Conservation (phyloP, 2,113 vertebrate genomes). For the Ceyx cyanopectus region DNA sequence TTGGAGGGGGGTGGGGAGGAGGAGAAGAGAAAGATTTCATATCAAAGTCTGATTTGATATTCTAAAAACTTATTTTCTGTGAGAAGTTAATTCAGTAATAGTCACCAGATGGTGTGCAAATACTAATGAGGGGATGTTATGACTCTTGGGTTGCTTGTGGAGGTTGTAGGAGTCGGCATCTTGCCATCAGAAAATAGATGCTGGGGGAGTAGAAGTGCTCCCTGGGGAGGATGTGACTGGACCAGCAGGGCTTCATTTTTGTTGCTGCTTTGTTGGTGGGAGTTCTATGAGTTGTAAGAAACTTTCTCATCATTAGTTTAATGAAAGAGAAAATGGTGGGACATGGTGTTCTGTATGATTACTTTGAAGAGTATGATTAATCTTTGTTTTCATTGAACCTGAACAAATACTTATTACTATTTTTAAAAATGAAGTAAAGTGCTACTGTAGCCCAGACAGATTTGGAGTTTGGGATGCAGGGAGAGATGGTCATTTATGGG, state of each 20-base stretch:
- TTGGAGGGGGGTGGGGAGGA: no score
- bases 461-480: background rate
- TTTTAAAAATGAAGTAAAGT: background rate
- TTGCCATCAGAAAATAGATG: slow-evolving; percentile 74
- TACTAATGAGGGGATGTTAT: slow-evolving; percentile 77
- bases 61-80: slow-evolving; percentile 54
- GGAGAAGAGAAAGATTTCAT: background rate
- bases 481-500: background rate
- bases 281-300: slow-evolving; percentile 15
- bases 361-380: background rate
- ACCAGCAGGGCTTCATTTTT: slow-evolving; percentile 24
- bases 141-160: slow-evolving; percentile 74
- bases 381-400: background rate
- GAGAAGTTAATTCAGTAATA: slow-evolving; percentile 80
- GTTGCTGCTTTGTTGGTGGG: slow-evolving; percentile 14
- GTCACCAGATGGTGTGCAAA: slow-evolving; percentile 79
- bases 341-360: background rate
- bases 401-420: background rate
- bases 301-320: slow-evolving; percentile 51
- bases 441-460: background rate
- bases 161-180: slow-evolving; percentile 72
- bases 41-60: slow-evolving; percentile 38
- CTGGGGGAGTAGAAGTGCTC: slow-evolving; percentile 50
- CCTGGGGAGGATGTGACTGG: slow-evolving; percentile 53
- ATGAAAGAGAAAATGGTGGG: slow-evolving; percentile 21